phyloP scores from a whole-genome alignment of 2,797 vertebrate species.

The Crax fasciolata region DNA sequence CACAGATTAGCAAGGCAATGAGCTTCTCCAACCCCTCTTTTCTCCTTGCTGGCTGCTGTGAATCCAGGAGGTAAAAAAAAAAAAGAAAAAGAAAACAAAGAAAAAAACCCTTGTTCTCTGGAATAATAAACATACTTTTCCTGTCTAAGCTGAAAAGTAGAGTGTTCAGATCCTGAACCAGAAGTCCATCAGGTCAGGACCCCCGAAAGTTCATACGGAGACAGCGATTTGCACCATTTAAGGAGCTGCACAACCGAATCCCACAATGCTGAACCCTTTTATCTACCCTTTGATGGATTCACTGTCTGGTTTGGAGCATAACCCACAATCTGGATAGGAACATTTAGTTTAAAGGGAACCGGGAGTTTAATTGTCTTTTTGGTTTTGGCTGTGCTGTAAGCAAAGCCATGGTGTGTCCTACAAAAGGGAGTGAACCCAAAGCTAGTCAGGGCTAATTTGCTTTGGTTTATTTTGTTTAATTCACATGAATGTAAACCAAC shows the following conservation, averaged over 20 bases:
- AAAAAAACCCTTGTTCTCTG: not conserved
- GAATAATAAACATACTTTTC: slow-evolving; percentile 3
- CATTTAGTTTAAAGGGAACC: slow-evolving; percentile 18
- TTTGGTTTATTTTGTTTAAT: slow-evolving; percentile 35
- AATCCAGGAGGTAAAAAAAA: not conserved
- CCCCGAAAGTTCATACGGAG: accelerated
- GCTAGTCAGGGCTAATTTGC: not conserved
- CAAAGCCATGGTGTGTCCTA: not conserved
- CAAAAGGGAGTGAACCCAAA: not conserved
- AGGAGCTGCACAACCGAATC: not conserved
- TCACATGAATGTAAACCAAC: accelerated
- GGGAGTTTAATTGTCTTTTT: slow-evolving; percentile 34
- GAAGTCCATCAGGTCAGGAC: not conserved
- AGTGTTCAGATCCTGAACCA: not conserved
- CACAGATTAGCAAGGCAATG: slow-evolving; percentile 66
- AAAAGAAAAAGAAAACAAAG: not conserved
- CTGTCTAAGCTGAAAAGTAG: not conserved
- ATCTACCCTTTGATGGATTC: not conserved
- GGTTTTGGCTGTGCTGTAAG: slow-evolving; percentile 39
- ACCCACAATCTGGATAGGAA: slow-evolving; percentile 20
- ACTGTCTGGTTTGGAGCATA: slow-evolving; percentile 40
- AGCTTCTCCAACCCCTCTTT: slow-evolving; percentile 12
- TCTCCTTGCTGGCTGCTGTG: not conserved
- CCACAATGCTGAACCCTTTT: not conserved
- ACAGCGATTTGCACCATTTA: not conserved